Evolutionary conservation across 2,888 invertebrate species (phyloP), one percentile per base, ranked within the genome.

Genomic region (Lasioglossum leucozonium): DNA sequence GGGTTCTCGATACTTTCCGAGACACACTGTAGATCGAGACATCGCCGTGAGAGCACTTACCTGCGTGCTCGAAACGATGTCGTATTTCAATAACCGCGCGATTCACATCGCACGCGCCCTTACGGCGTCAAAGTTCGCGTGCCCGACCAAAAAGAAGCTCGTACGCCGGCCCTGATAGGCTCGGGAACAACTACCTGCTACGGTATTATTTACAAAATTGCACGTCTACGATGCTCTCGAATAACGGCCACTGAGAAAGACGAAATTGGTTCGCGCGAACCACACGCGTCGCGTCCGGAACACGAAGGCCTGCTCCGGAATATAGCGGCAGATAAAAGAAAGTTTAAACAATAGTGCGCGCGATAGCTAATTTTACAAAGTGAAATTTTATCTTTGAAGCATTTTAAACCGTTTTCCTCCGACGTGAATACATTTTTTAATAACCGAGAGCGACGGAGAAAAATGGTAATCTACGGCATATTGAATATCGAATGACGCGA

Each of bases 81-180:
- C 51, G 76, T 69, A 37, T 79, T 77, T 84, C 67, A 80, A 86
- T 87, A 85, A 73, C 37, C 69, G 37, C 65, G 72, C 30, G 58
- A 73, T 44, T 81, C 79, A 65, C 84, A 79, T 88, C 84, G 87
- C 73, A 67, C 71, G 55, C 79, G 79, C 79, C 81, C 71, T 84
- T 81, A 82, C 71, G 40, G 16, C 76, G 40, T 65, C 42, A 71
- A 65, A 76, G 77, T 72, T 88, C 55, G 84, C 86, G 87, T 88
- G 88, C 72, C 73, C 69, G 65, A 42, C 62, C 72, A 69, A 81
- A 84, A 86, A 80, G 84, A 77, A 79, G 72, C 80, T 72, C 78
- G 85, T 85, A 72, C 77, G 77, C 73, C 72, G 72, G 58, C 73
- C 11, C 30, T 30, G 69, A 73, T 74, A 69, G 62, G 44, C 72